Base-by-base conservation (phyloP, 2,888 invertebrate genomes). In the Penaeus monodon region DNA sequence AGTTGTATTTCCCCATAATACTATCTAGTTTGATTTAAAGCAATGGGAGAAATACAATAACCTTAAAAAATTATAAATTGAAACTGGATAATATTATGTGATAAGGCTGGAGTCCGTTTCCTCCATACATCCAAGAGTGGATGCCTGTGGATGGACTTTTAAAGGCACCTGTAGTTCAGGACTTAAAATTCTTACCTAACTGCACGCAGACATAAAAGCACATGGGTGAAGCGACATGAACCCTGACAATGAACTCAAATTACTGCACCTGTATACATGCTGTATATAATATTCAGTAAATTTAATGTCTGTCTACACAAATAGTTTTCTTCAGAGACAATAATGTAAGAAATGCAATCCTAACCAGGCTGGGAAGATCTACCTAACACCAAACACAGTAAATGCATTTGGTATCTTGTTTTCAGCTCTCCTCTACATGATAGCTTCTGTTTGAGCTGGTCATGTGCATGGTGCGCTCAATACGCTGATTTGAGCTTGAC, bases 371-470 rank as follows among this genome's bases (percentile, higher is more conserved):
- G 12, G 63, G 22, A n/a, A 81, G 74, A 63, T 44, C n/a, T 68
- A 49, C 64, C 38, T 79, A 79, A 70, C 74, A 63, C 44, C 77
- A 79, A 80, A 65, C 64, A 20, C 27, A 27, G 14, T 73, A 70
- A 79, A 79, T 64, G 68, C 64, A 79, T 78, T 73, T 74, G 22
- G 38, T n/a, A 17, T 57, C 65, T 33, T 57, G 66, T 44, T 76
- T n/a, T 88, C 86, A 87, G 68, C 90, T 88, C 66, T 89, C 84
- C 33, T 88, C 89, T 27, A 87, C 68, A 33, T 86, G 89, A 76
- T 88, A 90, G 44, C 85, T 84, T 73, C 87, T 88, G 76, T 85
- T 90, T 33, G 89, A 87, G 68, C 88, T 87, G 77, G 83, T 90
- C 63, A 86, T 87, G 57, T 89, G 86, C 27, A 89, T 84, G 22